Percentiles rank a stretch among this genome's conserved stretches.
Evolutionary conservation across 2,888 invertebrate genomes (phyloP).

Genomic region (Liopterus haemorrhoidalis): DNA sequence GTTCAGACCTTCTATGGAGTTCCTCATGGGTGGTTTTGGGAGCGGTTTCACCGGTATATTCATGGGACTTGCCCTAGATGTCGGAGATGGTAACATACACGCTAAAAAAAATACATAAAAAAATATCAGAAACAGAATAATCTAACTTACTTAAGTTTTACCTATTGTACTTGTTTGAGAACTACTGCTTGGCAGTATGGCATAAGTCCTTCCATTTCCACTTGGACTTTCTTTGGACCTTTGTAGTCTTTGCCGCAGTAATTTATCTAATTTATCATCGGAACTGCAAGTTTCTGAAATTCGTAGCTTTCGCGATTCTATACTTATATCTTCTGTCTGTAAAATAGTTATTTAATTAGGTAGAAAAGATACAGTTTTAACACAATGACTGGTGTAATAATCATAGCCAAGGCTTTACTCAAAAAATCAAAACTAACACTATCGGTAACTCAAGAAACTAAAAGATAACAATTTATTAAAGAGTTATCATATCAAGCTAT

Average conservation of each 20-base stretch:
- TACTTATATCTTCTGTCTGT: conserved; percentile 63
- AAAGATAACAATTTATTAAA: neutral
- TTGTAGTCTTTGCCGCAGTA: conserved; percentile 53
- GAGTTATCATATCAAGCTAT: neutral
- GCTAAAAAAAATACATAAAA: conserved; percentile 34
- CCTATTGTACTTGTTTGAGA: conserved; percentile 47
- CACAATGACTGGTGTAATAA: neutral
- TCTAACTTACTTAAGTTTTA: conserved; percentile 34
- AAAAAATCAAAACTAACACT: too few species aligned
- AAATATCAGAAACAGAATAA: too few species aligned
- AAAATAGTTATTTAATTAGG: conserved; percentile 30
- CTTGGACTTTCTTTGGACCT: conserved; percentile 37
- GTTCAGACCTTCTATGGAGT: conserved; percentile 80
- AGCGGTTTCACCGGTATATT: conserved; percentile 54
- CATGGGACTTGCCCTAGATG: conserved; percentile 50
- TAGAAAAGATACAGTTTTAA: neutral
- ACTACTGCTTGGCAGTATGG: conserved; percentile 47
- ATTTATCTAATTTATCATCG: conserved; percentile 57
- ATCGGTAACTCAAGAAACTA: too few species aligned
- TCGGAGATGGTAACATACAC: conserved; percentile 32
- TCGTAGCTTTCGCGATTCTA: conserved; percentile 48
- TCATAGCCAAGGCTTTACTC: neutral
- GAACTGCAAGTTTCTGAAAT: conserved; percentile 45
- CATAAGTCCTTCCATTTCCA: conserved; percentile 45
- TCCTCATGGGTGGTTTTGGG: conserved; percentile 65